Percentiles rank a stretch among this genome's conserved stretches.
These are phyloP conservation scores for Propithecus coquereli DNA, from an alignment of 2,113 vertebrate species.

Conservation along the genomic window DNA sequence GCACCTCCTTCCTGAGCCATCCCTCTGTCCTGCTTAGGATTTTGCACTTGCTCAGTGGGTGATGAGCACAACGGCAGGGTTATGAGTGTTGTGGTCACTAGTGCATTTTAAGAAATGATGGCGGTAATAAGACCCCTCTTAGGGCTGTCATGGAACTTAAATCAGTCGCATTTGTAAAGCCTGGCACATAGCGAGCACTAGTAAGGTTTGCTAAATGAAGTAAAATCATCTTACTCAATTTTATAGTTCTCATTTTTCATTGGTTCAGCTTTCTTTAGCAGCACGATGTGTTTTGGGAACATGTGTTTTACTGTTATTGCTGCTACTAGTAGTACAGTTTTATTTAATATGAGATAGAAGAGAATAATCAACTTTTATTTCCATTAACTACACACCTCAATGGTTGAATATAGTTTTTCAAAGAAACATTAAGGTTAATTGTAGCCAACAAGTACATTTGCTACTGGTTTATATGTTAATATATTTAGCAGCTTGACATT, in stretches of 20 bases:
- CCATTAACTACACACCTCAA: background rate
- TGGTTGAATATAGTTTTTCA: background rate
- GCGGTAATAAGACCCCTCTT: background rate
- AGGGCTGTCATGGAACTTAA: background rate
- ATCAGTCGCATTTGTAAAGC: background rate
- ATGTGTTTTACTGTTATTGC: background rate
- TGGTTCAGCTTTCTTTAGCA: background rate
- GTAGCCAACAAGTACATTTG: background rate
- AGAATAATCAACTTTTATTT: background rate
- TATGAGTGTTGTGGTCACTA: background rate
- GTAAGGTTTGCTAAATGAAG: background rate
- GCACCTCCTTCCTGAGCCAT: background rate
- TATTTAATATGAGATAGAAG: background rate
- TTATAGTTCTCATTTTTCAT: background rate
- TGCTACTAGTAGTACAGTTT: background rate
- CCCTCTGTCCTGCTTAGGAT: background rate
- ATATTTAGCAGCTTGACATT: background rate
- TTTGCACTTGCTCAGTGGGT: background rate
- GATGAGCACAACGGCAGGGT: background rate
- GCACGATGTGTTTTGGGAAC: background rate
- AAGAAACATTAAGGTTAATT: background rate
- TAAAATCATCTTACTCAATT: background rate
- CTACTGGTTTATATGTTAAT: background rate
- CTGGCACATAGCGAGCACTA: background rate
- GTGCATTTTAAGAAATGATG: background rate